Evolutionary conservation across 2,113 vertebrate species (phyloP), one percentile per base, ranked within the genome.

Genomic region (Hippocampus guttulatus): DNA sequence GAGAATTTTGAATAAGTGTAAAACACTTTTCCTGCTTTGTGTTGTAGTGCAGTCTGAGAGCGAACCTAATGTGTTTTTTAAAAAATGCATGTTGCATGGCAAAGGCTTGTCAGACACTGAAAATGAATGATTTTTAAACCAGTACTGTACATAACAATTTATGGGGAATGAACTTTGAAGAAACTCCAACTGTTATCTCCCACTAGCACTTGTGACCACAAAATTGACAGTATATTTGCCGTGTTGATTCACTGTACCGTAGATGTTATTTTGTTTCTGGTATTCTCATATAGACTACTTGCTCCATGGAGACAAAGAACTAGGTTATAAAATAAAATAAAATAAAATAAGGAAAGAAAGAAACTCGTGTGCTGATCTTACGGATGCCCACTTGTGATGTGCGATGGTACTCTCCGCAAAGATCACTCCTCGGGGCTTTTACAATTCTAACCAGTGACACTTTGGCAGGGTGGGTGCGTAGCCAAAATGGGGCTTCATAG

Each of bases 101-200:
- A 21, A 80, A 43, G 55, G 21, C 72, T 86, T 78, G 75, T 84
- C 77, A 75, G 77, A 75, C 68, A 62, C 51, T 21, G 47, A 81
- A 80, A 72, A 80, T 41, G 54, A 74, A 3, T 49, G 45, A 72
- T 64, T 81, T 79, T 64, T 77, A 57, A 63, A 74, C 52, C 69
- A 45, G 40, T 51, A 72, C 47, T 70, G 80, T 86, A 81, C 72
- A 75, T 76, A 38, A 73, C 74, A 27, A 75, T 82, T 71, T 77
- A 60, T 70, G 49, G 67, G 75, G 72, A 84, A 79, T 84, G 43
- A 85, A 85, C 63, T 71, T 79, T 76, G 69, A 14, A 79, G 55
- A 75, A 82, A 78, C 71, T 67, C 72, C 71, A 73, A 74, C 74
- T 77, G 58, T 85, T 86, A 87, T 87, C 81, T 81, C 70, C 68